phyloP scores from a whole-genome alignment of 2,797 vertebrate genomes.

The Falco naumanni region DNA sequence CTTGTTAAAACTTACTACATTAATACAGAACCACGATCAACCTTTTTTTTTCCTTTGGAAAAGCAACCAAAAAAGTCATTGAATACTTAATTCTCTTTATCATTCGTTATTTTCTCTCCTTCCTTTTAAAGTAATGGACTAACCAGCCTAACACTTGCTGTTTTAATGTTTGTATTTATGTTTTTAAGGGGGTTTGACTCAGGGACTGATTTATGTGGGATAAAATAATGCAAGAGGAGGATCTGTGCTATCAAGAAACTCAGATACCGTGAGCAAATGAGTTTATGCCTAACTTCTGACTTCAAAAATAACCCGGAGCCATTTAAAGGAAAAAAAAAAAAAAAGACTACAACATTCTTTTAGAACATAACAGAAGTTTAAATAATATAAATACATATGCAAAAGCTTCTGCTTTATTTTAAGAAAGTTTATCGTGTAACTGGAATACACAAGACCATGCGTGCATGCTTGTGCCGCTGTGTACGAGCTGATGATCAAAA shows the following conservation, averaged over 20 bases:
- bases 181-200: slow-evolving; percentile 29
- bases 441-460: background rate
- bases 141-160: background rate
- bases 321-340: background rate
- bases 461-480: background rate
- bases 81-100: background rate
- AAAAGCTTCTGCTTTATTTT: background rate
- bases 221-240: slow-evolving; percentile 4
- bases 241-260: slow-evolving; percentile 21
- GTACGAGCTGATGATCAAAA: background rate
- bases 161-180: slow-evolving; percentile 4
- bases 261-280: background rate
- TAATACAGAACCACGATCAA: background rate
- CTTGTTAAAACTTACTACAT: slow-evolving; percentile 43
- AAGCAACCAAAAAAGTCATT: slow-evolving; percentile 54
- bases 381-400: slow-evolving; percentile 15
- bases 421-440: background rate
- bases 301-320: background rate
- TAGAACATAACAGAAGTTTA: slow-evolving; percentile 20
- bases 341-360: background rate
- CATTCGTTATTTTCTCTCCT: slow-evolving; percentile 39
- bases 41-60: background rate
- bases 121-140: background rate
- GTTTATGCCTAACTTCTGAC: background rate
- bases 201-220: slow-evolving; percentile 24